Evolutionary conservation across 1,140 invertebrate genomes (phyloP).

Genomic region (Drosophila ohnishii): DNA sequence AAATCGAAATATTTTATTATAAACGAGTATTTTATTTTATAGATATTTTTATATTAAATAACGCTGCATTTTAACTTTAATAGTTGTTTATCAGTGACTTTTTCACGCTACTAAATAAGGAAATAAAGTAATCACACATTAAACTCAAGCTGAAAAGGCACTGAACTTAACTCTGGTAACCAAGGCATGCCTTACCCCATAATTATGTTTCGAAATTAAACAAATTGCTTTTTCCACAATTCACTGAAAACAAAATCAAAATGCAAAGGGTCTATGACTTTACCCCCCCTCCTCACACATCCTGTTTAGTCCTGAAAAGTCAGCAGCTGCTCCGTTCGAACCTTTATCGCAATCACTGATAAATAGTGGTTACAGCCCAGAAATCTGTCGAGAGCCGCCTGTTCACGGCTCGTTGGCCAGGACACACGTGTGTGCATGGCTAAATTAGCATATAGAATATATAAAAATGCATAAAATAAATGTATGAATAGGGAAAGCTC

Average conservation of each 20-base stretch:
- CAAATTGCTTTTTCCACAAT: not conserved
- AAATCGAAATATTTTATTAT: not conserved
- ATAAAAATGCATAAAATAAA: conserved; percentile 4
- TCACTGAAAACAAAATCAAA: conserved; percentile 26
- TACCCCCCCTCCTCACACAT: not conserved
- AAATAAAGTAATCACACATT: too few relatives aligned
- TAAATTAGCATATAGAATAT: conserved; percentile 50
- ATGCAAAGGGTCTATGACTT: conserved; percentile 10
- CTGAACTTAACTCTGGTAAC: not conserved
- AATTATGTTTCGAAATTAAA: conserved; percentile 9
- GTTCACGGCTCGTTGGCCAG: conserved; percentile 70
- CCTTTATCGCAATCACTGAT: conserved; percentile 43
- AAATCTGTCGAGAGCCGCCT: conserved; percentile 62
- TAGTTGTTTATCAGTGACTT: not conserved
- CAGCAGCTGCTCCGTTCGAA: conserved; percentile 38
- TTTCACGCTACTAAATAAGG: not conserved
- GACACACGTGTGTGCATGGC: conserved; percentile 57
- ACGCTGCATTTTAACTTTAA: too few relatives aligned
- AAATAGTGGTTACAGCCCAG: conserved; percentile 27
- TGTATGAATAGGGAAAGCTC: conserved; percentile 52
- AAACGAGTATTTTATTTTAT: not conserved
- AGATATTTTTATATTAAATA: not conserved
- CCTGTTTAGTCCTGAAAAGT: conserved; percentile 36
- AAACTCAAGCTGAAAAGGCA: not conserved
- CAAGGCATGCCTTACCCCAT: not conserved